A percentile compares a stretch with the other conserved stretches of the same genome.
Conservation (phyloP, 2,113 vertebrate genomes). For the Heliornis fulica region DNA sequence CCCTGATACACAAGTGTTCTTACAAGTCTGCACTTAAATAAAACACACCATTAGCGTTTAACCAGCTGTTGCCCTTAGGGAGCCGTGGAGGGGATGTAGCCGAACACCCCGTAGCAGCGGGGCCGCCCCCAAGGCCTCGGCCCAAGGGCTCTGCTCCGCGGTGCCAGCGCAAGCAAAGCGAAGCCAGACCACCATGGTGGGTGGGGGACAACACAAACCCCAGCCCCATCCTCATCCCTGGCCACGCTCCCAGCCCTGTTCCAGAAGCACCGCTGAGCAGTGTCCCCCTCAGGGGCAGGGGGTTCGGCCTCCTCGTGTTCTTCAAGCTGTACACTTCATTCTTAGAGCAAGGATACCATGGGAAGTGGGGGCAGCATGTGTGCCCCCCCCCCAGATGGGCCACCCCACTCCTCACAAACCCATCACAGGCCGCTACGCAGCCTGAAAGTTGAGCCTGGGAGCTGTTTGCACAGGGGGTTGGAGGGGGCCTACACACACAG, state of each 20-base stretch:
- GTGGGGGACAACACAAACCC: neutral
- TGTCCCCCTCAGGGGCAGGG: no score
- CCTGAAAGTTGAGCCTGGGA: neutral
- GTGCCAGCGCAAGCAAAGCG: conserved; percentile 21
- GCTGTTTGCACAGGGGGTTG: neutral
- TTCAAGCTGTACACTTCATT: no score
- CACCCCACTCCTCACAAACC: neutral
- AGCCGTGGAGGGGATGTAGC: conserved; percentile 20
- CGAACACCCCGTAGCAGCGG: neutral
- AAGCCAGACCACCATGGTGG: neutral
- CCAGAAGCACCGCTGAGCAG: neutral
- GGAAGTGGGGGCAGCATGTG: neutral
- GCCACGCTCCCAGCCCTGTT: neutral
- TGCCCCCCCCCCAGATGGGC: no score
- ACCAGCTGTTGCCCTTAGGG: conserved; percentile 68
- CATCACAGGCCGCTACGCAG: neutral
- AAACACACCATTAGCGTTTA: conserved; percentile 79
- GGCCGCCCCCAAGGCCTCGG: neutral
- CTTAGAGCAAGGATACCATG: neutral
- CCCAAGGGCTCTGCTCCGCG: neutral
- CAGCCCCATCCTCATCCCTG: neutral
- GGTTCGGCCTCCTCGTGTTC: no score
- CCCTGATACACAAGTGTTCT: conserved; percentile 75
- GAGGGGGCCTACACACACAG: neutral
- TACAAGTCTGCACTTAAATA: conserved; percentile 76